These are phyloP conservation scores for Drosophila mimetica DNA, from an alignment of 2,888 invertebrate species.

Conservation along the genomic window DNA sequence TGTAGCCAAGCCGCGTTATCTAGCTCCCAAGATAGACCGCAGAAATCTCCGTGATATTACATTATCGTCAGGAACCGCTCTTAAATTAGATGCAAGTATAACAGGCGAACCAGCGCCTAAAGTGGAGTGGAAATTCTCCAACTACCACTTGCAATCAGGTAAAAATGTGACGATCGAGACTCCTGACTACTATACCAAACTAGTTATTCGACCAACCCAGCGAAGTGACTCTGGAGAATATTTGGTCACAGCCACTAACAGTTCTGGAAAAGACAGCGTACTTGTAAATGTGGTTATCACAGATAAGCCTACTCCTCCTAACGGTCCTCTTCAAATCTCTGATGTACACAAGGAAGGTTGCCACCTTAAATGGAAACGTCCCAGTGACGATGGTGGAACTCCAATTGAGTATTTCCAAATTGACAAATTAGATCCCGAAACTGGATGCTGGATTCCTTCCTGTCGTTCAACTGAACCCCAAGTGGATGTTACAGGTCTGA, in stretches of 20 bases:
- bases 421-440: constrained; percentile 96
- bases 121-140: constrained; percentile 95
- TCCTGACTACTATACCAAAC: constrained; percentile 94
- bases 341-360: constrained; percentile 97
- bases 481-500: constrained; percentile 93
- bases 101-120: constrained; percentile 98
- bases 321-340: constrained; percentile 94
- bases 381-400: constrained; percentile 96
- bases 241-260: constrained; percentile 93
- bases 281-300: constrained; percentile 92
- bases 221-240: constrained; percentile 95
- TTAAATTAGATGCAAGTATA: constrained; percentile 96
- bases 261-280: constrained; percentile 93
- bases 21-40: constrained; percentile 98
- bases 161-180: constrained; percentile 93
- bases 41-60: constrained; percentile 95
- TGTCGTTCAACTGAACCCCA: constrained; percentile 92
- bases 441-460: constrained; percentile 95
- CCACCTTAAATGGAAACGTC: constrained; percentile 97
- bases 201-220: constrained; percentile 91
- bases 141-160: constrained; percentile 88
- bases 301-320: constrained; percentile 94
- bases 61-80: constrained; percentile 95
- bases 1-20: constrained; percentile 92
- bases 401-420: constrained; percentile 98